These are phyloP conservation scores for Drosophila seguyi DNA, from an alignment of 1,140 invertebrate genomes.

Conservation along the genomic window DNA sequence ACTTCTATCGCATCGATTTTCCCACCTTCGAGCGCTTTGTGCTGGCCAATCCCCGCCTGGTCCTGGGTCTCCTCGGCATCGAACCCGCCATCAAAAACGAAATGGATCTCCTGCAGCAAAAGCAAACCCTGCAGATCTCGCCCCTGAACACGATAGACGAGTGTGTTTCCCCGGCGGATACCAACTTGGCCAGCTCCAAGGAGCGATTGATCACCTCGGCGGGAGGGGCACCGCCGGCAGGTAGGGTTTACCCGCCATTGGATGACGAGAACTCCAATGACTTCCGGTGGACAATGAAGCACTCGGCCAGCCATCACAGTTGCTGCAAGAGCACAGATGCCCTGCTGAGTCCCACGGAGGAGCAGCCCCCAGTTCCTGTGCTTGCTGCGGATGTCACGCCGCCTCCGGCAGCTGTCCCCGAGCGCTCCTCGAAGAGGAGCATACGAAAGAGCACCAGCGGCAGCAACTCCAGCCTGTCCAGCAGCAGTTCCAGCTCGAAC, in stretches of 20 bases:
- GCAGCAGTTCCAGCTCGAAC: conserved; percentile 74
- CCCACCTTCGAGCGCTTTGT: conserved; percentile 79
- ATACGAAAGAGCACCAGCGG: conserved; percentile 48
- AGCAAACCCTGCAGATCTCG: conserved; percentile 76
- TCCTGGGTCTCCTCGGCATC: conserved; percentile 80
- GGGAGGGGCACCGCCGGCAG: background rate
- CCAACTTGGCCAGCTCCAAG: conserved; percentile 58
- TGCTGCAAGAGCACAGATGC: conserved; percentile 83
- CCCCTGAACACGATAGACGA: conserved; percentile 81
- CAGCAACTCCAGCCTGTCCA: conserved; percentile 76
- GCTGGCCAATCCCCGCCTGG: conserved; percentile 79
- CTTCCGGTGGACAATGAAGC: conserved; percentile 82
- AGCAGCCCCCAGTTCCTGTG: conserved; percentile 22
- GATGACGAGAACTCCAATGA: conserved; percentile 82
- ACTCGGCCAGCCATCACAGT: conserved; percentile 73
- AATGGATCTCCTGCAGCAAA: conserved; percentile 79
- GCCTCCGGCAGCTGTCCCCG: background rate
- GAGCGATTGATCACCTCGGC: conserved; percentile 45
- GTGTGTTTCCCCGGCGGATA: conserved; percentile 67
- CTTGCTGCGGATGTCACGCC: background rate
- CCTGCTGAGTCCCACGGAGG: conserved; percentile 57
- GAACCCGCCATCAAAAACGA: conserved; percentile 75
- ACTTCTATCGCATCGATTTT: conserved; percentile 81
- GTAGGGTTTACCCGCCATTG: conserved; percentile 58
- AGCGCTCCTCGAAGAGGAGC: conserved; percentile 16